Evolutionary conservation across 2,113 vertebrate species (phyloP).

Genomic region (Corydoras sp.): DNA sequence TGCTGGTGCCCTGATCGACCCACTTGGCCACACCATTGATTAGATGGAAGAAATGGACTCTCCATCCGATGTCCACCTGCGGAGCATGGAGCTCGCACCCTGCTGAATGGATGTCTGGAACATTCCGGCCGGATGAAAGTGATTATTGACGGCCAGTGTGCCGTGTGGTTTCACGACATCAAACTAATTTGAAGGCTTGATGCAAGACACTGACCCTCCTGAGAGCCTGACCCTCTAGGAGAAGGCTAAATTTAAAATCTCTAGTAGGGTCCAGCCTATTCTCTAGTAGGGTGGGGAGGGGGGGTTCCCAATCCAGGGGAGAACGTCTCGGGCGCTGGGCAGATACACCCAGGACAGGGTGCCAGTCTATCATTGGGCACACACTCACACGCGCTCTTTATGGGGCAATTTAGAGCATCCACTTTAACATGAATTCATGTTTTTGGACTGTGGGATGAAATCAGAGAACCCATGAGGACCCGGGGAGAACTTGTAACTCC

Average conservation of each 20-base stretch:
- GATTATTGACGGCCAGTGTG: conserved; percentile 19
- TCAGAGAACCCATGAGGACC: no score
- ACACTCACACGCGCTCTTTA: no score
- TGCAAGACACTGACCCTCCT: background rate
- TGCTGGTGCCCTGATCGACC: conserved; percentile 28
- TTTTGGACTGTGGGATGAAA: no score
- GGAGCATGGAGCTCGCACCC: conserved; percentile 35
- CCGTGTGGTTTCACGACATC: conserved; percentile 19
- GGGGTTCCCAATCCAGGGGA: no score
- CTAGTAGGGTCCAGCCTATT: no score
- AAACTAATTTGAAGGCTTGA: background rate
- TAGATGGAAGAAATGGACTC: conserved; percentile 35
- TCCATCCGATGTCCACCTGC: conserved; percentile 16
- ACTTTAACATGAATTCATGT: no score
- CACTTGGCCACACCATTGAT: conserved; percentile 30
- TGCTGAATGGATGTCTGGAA: conserved; percentile 29
- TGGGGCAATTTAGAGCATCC: no score
- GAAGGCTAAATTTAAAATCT: background rate
- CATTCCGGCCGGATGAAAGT: conserved; percentile 5
- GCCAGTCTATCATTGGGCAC: no score
- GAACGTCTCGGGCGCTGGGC: no score
- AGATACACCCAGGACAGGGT: no score
- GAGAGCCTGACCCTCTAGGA: background rate
- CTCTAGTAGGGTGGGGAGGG: background rate
- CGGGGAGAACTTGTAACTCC: no score